These are phyloP conservation scores for Squalus acanthias DNA, from an alignment of 2,797 vertebrate genomes.

Conservation along the genomic window DNA sequence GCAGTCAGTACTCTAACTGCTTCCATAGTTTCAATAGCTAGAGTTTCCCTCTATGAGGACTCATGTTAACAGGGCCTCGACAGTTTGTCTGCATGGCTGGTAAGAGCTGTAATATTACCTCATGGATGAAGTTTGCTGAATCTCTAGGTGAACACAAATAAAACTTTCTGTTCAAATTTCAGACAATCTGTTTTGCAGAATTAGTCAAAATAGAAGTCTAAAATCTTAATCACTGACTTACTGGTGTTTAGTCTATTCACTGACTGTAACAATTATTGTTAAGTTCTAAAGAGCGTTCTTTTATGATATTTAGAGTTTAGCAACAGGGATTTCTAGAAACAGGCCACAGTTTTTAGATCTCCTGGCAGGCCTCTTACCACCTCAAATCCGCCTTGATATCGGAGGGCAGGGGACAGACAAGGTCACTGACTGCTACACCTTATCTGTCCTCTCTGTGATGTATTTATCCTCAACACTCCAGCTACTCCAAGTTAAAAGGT, in stretches of 20 bases:
- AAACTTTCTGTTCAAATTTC: not conserved
- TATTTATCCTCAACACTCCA: not conserved
- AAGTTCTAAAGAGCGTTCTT: not conserved
- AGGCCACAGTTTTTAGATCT: not conserved
- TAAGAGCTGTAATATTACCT: not conserved
- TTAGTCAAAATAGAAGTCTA: constrained; percentile 14
- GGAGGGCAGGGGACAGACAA: not conserved
- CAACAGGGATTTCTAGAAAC: not conserved
- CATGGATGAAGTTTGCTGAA: not conserved
- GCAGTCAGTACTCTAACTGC: not conserved
- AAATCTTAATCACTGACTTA: not conserved
- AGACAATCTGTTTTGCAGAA: not conserved
- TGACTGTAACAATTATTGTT: not conserved
- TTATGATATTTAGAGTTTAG: not conserved
- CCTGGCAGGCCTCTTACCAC: not conserved
- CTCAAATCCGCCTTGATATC: not conserved
- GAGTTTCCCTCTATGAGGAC: not conserved
- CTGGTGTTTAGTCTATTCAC: not conserved
- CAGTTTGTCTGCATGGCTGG: not conserved
- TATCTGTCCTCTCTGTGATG: not conserved
- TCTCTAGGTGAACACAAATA: not conserved
- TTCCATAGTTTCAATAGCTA: not conserved
- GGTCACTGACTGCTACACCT: not conserved
- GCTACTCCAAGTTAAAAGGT: not conserved
- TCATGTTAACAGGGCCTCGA: not conserved